Conservation (phyloP, 1,140 invertebrate species). For the Sogatella furcifera region DNA sequence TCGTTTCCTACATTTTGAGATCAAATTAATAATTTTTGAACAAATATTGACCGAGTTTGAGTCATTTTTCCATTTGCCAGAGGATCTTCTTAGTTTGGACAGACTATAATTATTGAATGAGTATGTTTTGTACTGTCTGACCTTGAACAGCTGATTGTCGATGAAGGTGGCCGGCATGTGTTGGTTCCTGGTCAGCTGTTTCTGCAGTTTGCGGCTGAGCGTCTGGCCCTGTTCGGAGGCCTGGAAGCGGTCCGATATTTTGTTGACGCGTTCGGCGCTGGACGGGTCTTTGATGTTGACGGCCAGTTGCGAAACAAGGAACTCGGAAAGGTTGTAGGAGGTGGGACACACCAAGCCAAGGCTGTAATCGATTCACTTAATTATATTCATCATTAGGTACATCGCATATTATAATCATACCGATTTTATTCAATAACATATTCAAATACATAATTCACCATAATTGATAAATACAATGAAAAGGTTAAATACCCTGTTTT, state of each 20-base stretch:
- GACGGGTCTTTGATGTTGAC: conserved; percentile 9
- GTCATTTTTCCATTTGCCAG: no score
- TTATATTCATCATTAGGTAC: no score
- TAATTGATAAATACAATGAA: no score
- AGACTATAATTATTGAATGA: conserved; percentile 6
- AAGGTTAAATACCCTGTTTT: no score
- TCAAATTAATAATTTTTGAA: no score
- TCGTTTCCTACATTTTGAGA: no score
- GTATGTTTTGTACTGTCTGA: background rate
- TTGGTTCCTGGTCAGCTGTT: background rate
- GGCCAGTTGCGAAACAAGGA: conserved; percentile 48
- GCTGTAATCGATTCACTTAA: no score
- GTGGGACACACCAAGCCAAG: conserved; percentile 46
- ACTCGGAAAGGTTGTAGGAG: conserved; percentile 62
- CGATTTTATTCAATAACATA: no score
- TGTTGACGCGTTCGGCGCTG: conserved; percentile 9
- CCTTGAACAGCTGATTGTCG: background rate
- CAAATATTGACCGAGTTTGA: no score
- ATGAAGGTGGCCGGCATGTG: background rate
- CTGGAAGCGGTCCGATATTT: conserved; percentile 32
- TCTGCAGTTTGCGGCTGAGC: background rate
- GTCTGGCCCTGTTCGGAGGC: conserved; percentile 5
- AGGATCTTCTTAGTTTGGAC: no score
- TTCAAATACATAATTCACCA: no score
- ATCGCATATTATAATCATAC: no score